Conservation (phyloP, 2,797 vertebrate genomes). For the Mallotus villosus region DNA sequence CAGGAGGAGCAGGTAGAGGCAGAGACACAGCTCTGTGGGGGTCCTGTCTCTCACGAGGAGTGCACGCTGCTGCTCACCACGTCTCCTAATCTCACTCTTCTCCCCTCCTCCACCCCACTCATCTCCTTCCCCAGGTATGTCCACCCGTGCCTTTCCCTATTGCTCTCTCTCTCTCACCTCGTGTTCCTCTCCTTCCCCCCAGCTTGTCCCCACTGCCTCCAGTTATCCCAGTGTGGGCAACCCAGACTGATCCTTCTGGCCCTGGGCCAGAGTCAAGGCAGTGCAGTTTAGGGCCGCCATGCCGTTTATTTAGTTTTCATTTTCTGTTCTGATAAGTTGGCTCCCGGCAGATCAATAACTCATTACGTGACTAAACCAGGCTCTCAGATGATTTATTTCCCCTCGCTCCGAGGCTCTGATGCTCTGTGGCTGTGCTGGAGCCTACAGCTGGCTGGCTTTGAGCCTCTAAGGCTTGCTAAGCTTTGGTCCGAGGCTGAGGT, state of each 20-base stretch:
- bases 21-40: conserved; percentile 16
- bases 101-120: conserved; percentile 22
- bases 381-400: conserved; percentile 53
- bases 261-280: background rate
- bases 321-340: conserved; percentile 41
- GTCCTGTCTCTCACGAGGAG: conserved; percentile 29
- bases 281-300: conserved; percentile 26
- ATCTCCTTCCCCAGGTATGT: conserved; percentile 15
- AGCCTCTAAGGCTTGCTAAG: background rate
- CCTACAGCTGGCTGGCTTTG: background rate
- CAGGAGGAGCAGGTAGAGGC: conserved; percentile 46
- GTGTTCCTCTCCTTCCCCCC: background rate
- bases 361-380: conserved; percentile 52
- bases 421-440: conserved; percentile 8
- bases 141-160: background rate
- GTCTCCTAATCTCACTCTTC: conserved; percentile 14
- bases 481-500: background rate
- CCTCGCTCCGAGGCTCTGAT: conserved; percentile 26
- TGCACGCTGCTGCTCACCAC: conserved; percentile 33
- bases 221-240: conserved; percentile 5
- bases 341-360: conserved; percentile 57
- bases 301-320: conserved; percentile 50
- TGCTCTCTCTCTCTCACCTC: background rate
- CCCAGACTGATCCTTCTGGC: background rate
- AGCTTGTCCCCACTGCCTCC: background rate